Evolutionary conservation across 2,113 vertebrate genomes (phyloP), one percentile per base, ranked within the genome.

Genomic region (Dromaius novaehollandiae): DNA sequence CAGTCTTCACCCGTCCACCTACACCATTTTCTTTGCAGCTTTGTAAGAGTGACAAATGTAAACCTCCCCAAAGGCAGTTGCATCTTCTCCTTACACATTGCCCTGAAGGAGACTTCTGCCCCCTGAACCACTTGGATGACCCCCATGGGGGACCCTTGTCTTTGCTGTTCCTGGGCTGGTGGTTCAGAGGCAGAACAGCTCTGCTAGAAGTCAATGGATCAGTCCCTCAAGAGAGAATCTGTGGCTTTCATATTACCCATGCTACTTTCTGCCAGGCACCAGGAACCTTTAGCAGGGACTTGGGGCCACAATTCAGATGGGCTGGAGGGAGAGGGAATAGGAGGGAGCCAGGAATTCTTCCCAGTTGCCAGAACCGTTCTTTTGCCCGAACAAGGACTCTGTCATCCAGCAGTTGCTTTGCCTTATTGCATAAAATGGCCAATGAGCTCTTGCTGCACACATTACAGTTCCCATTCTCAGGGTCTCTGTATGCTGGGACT

Each of bases 1-100:
- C 92, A 96, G 78, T 97, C 94, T 86, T 93, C 89, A 95, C 86
- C 89, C 53, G 66, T 94, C 92, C 95, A 84, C 96, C 96, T 94
- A 96, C 96, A 96, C 89, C 91, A 44, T 95, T 92, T 96, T 96
- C 80, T 92, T 44, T 90, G 69, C 0, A 10, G 80, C 83, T 93
- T 56, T 93, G 65, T 74, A 82, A 48, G 56, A 89, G 46, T 85
- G 89, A 87, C 95, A 95, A 89, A 90, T 95, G 83, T 76, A 80
- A 95, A 95, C 80, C 92, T 92, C 68, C 71, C 68, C 44, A 86
- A 32, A 95, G 42, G 93, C 86, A 82, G 17, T 4, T 73, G 26
- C 40, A 24, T 70, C n/a, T 89, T 90, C 77, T 93, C n/a, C 32
- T 89, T 14, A 2, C 1, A 5, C 26, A 8, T 60, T 90, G 44